Percentiles rank a stretch among this genome's conserved stretches.
phyloP scores from a whole-genome alignment of 64 coral and sea anemone species.

The Porites australiensis region DNA sequence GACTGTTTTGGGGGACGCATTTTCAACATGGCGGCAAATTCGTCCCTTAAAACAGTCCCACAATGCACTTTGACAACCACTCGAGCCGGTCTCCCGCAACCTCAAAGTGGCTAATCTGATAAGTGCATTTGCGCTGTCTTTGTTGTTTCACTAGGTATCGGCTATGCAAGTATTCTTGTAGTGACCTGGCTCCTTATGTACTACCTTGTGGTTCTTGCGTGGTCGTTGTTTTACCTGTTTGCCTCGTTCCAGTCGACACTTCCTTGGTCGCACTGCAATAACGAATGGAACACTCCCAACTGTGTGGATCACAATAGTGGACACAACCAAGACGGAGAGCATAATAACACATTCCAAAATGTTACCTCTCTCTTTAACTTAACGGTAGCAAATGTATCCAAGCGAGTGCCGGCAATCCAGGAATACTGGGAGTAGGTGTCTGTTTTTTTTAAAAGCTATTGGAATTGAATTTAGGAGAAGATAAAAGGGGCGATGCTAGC shows the following conservation, averaged over 20 bases:
- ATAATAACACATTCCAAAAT: conserved; percentile 37
- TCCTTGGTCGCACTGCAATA: conserved; percentile 77
- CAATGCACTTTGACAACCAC: too few species aligned
- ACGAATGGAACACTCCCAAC: conserved; percentile 74
- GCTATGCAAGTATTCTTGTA: conserved; percentile 65
- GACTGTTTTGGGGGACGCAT: too few species aligned
- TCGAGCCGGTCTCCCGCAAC: too few species aligned
- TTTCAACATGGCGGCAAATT: too few species aligned
- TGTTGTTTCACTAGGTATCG: conserved; percentile 52
- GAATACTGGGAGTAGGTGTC: conserved; percentile 82
- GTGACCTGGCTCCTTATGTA: conserved; percentile 77
- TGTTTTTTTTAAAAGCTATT: too few species aligned
- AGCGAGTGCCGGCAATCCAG: conserved; percentile 57
- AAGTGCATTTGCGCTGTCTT: background rate
- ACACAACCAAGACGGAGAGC: background rate
- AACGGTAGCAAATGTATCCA: background rate
- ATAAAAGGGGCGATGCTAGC: too few species aligned
- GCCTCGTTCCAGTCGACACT: conserved; percentile 72
- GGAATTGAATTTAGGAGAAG: too few species aligned
- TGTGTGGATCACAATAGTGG: conserved; percentile 24
- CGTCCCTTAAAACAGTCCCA: too few species aligned
- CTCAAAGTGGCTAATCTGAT: too few species aligned
- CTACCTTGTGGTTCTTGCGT: conserved; percentile 75
- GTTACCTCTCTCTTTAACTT: conserved; percentile 18
- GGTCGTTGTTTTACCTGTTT: conserved; percentile 80